phyloP scores from a whole-genome alignment of 2,113 vertebrate species.

The Nibea coibor region DNA sequence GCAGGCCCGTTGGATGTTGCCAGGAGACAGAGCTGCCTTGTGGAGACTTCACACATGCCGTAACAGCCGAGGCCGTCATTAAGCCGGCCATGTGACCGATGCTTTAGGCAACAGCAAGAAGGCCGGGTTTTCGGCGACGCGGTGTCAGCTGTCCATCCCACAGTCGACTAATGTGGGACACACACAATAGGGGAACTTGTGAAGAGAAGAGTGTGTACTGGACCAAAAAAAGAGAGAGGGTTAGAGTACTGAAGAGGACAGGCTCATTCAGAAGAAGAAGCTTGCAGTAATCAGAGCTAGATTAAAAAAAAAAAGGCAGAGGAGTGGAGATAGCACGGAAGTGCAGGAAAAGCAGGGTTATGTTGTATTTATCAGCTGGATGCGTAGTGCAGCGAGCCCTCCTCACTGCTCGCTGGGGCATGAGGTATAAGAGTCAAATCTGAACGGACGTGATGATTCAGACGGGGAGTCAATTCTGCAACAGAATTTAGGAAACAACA shows the following conservation, averaged over 20 bases:
- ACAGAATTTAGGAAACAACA: conserved; percentile 22
- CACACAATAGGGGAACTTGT: too few species aligned
- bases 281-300: neutral
- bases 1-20: conserved; percentile 69
- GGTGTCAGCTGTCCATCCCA: conserved; percentile 42
- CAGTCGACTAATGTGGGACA: neutral
- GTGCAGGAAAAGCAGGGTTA: neutral
- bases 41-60: conserved; percentile 58
- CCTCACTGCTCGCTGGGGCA: conserved; percentile 37
- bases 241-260: neutral
- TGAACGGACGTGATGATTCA: conserved; percentile 58
- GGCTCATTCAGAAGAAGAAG: neutral
- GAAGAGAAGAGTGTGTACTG: neutral
- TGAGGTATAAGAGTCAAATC: conserved; percentile 51
- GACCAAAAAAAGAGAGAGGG: neutral
- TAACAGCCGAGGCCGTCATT: conserved; percentile 53
- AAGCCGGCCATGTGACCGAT: conserved; percentile 60
- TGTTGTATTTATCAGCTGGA: conserved; percentile 44
- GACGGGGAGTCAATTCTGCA: conserved; percentile 31
- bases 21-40: conserved; percentile 77
- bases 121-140: neutral
- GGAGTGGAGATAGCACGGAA: neutral
- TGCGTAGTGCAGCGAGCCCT: conserved; percentile 27
- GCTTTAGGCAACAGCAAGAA: conserved; percentile 52
- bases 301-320: neutral